phyloP scores from a whole-genome alignment of 1,140 invertebrate genomes.

The Bradysia coprophila region DNA sequence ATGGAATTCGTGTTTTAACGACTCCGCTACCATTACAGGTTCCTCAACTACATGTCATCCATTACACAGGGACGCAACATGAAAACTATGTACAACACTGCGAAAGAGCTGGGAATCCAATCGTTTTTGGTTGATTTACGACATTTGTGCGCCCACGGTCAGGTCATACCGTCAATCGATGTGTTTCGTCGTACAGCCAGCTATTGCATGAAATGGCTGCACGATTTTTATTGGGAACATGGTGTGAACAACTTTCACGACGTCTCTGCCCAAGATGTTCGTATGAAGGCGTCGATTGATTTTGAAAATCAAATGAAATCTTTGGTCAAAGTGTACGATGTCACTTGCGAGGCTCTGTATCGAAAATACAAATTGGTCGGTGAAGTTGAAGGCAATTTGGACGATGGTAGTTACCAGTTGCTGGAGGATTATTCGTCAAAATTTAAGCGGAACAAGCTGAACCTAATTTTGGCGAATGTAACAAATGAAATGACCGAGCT shows the following conservation, averaged over 20 bases:
- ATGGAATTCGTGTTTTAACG: no score
- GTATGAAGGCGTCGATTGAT: conserved; percentile 9
- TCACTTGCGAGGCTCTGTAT: conserved; percentile 4
- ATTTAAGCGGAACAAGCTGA: neutral
- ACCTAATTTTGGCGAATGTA: neutral
- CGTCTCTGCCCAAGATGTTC: conserved; percentile 10
- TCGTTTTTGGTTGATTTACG: conserved; percentile 20
- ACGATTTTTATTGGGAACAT: conserved; percentile 15
- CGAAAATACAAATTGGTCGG: neutral
- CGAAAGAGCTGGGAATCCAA: conserved; percentile 13
- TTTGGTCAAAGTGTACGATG: conserved; percentile 12
- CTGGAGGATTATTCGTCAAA: neutral
- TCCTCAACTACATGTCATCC: conserved; percentile 22
- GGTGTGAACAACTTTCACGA: conserved; percentile 11
- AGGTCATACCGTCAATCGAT: conserved; percentile 12
- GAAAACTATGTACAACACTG: conserved; percentile 19
- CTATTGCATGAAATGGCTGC: conserved; percentile 17
- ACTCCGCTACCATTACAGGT: no score
- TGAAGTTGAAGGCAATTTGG: neutral
- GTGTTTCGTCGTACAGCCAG: conserved; percentile 11
- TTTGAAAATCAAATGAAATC: conserved; percentile 11
- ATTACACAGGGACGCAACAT: conserved; percentile 16
- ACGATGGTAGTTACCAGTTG: neutral
- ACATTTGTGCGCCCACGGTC: conserved; percentile 19
- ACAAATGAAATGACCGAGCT: neutral